Base-by-base conservation (phyloP, 2,888 invertebrate genomes). In the Chrysina gloriosa region DNA sequence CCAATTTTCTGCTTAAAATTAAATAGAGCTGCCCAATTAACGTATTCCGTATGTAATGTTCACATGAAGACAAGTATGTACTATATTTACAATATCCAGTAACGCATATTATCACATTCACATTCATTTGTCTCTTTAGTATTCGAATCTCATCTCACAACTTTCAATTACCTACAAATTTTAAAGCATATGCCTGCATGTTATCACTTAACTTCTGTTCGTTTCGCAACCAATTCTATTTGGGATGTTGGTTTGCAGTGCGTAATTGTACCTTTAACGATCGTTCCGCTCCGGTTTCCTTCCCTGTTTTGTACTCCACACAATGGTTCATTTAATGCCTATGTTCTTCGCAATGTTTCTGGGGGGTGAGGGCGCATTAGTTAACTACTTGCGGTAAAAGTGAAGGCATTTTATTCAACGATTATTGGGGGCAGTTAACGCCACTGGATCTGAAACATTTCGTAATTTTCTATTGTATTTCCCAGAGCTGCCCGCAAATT, bases 361-460 rank as follows among this genome's bases (percentile, higher is more conserved):
- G 14, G 16, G 31, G 58, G 42, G 36, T 61, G 42, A 61, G 58
- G 58, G 14, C 6, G 21, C 58, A 61, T 61, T 61, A 61, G 58
- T 27, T 61, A 61, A 61, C 42, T 27, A 42, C 58, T 42, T 61
- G 42, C 27, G 42, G 58, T 61, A 61, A 42, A 27, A 45, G 27
- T 27, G 14, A 27, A 61, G 25, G 42, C 29, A 61, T 61, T 61
- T 61, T 11, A 45, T 25, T 61, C 27, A 61, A 61, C 42, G 58
- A 61, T 61, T 61, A 61, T 61, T 61, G 42, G 42, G 29, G 58
- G 58, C 58, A 45, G 58, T 61, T 61, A 61, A 61, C 42, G 42
- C 42, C 42, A 29, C 19, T 42, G 42, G 29, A 61, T 61, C 42
- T 39, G 23, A 5, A 31, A 56, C 11, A 39, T 56, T 39, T 39